These are phyloP conservation scores for Hyles lineata DNA, from an alignment of 2,888 invertebrate species.

Conservation along the genomic window DNA sequence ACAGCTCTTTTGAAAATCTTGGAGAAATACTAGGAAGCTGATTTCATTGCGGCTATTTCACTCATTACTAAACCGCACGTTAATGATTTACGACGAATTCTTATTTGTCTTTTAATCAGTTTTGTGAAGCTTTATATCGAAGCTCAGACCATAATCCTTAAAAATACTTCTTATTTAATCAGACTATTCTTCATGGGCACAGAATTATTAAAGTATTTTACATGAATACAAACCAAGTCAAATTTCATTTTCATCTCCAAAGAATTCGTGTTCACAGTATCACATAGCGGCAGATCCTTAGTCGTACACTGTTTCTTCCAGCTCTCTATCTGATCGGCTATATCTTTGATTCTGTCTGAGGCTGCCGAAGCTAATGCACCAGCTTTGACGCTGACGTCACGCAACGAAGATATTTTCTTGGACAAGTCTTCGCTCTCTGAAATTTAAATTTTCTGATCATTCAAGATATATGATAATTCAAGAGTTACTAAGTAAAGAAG, in stretches of 20 bases:
- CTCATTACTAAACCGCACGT: no score
- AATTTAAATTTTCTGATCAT: slow-evolving; percentile 34
- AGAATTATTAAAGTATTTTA: neutral
- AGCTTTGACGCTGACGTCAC: slow-evolving; percentile 84
- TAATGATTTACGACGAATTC: no score
- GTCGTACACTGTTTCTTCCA: slow-evolving; percentile 87
- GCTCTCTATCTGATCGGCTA: slow-evolving; percentile 85
- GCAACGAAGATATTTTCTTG: slow-evolving; percentile 81
- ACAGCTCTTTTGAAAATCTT: no score
- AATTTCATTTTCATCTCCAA: slow-evolving; percentile 87
- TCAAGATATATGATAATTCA: no score
- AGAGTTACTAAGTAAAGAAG: no score
- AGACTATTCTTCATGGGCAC: no score
- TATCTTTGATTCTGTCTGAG: slow-evolving; percentile 84
- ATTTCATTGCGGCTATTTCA: no score
- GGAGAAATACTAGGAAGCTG: no score
- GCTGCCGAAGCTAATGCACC: slow-evolving; percentile 81
- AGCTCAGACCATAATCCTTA: no score
- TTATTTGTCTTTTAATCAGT: no score
- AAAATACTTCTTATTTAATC: no score
- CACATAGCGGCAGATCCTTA: slow-evolving; percentile 90
- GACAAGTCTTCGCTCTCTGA: slow-evolving; percentile 86
- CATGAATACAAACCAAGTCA: slow-evolving; percentile 81
- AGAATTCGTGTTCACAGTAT: slow-evolving; percentile 89
- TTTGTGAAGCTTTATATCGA: no score